A percentile compares a stretch with the other conserved stretches of the same genome.
Conservation (phyloP, 2,797 vertebrate species). For the Syngnathus rostellatus region DNA sequence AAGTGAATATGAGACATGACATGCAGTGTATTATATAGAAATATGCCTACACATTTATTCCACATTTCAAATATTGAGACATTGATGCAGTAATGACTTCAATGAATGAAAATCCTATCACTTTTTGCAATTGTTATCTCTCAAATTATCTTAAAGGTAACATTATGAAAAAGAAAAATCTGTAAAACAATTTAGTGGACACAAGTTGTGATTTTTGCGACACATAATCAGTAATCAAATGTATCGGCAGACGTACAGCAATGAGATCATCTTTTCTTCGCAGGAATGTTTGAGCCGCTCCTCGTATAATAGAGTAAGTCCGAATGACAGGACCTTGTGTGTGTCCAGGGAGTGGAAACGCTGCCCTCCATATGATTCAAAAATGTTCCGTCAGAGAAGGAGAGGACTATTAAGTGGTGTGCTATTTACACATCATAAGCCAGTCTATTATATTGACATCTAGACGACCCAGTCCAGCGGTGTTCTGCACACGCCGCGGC, state of each 20-base stretch:
- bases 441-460: conserved; percentile 74
- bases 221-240: not conserved
- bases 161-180: not conserved
- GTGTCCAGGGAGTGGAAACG: conserved; percentile 21
- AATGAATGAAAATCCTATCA: not conserved
- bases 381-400: conserved; percentile 51
- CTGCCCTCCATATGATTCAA: conserved; percentile 58
- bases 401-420: conserved; percentile 66
- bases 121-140: not conserved
- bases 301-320: conserved; percentile 22
- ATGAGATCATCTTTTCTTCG: not conserved
- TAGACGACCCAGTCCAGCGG: conserved; percentile 55
- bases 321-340: conserved; percentile 23
- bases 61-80: too few species aligned
- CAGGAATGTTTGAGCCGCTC: conserved; percentile 3
- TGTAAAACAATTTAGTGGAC: not conserved
- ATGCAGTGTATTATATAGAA: not conserved
- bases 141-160: not conserved
- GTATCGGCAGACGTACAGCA: not conserved
- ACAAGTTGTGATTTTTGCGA: not conserved
- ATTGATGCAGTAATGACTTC: not conserved
- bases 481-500: conserved; percentile 39
- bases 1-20: not conserved
- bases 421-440: conserved; percentile 76
- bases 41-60: not conserved